Base-by-base conservation (phyloP, 2,888 invertebrate genomes). In the Rhaphigaster nebulosa region DNA sequence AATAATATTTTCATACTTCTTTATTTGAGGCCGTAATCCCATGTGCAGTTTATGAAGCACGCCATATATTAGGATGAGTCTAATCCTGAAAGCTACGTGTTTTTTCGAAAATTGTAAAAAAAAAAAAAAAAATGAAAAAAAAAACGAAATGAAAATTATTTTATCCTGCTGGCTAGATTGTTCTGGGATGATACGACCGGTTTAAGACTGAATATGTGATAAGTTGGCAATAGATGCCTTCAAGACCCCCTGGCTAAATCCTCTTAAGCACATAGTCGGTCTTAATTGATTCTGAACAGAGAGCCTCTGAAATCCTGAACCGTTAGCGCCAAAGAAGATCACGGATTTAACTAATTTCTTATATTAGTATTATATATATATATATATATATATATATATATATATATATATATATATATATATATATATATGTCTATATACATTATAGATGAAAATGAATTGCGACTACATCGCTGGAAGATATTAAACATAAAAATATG, bases 131-230 rank as follows among this genome's bases (percentile, higher is more conserved):
- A 15, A 65, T n/a, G n/a, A n/a, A n/a, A n/a, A n/a, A n/a, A n/a
- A n/a, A n/a, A n/a, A n/a, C n/a, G n/a, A 65, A 65, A 29, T 13
- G 0, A 60, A 60, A 60, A 65, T 29, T 15, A n/a, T 15, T 70
- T 70, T 20, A 34, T 70, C 34, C 70, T 70, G 34, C 20, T 70
- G 38, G 34, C 20, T 29, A 29, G 34, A 70, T 20, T 70, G 70
- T 70, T 70, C 34, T 34, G 34, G 8, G 70, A 70, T 23, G 34
- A 20, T 34, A 13, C 34, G 34, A 70, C 70, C 70, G 70, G 70
- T 70, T 70, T 70, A 34, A 70, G 70, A 34, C 70, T 70, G 20
- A 70, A 38, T 70, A 70, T 34, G 70, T 70, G 34, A 70, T 70
- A 34, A 70, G 70, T 70, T 29, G 70, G 70, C 20, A 70, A 70